A percentile compares a stretch with the other conserved stretches of the same genome.
Conservation (phyloP, 2,113 vertebrate species). For the Diphyllodes magnificus region DNA sequence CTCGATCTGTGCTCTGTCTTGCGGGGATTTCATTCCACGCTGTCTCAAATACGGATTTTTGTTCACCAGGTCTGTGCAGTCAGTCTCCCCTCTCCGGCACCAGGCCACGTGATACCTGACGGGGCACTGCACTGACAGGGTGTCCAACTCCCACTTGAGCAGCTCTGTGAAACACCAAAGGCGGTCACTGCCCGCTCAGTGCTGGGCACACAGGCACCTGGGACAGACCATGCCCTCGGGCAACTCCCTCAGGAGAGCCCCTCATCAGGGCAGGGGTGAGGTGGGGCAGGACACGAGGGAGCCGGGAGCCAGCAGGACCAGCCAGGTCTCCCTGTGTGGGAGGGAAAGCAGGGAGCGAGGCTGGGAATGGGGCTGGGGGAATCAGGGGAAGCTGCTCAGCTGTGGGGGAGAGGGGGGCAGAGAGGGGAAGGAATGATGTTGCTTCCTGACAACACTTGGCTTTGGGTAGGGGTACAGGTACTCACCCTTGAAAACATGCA, state of each 20-base stretch:
- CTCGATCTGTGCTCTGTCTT: rapidly evolving
- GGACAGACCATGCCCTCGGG: not conserved
- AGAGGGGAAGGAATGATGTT: not conserved
- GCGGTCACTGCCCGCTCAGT: rapidly evolving
- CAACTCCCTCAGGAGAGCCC: no score
- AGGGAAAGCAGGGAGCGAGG: rapidly evolving
- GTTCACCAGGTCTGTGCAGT: rapidly evolving
- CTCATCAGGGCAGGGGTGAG: not conserved
- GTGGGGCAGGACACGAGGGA: not conserved
- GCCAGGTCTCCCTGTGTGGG: not conserved
- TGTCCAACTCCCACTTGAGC: not conserved
- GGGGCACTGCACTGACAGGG: not conserved
- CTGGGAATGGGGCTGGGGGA: not conserved
- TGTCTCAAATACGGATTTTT: rapidly evolving
- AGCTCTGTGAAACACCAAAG: not conserved
- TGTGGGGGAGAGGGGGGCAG: rapidly evolving
- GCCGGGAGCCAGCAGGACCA: not conserved
- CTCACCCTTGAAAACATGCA: constrained; percentile 67
- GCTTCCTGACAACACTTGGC: not conserved
- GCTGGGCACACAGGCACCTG: not conserved
- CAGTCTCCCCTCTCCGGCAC: rapidly evolving
- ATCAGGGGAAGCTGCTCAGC: not conserved
- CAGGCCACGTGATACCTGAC: rapidly evolving
- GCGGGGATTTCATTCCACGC: rapidly evolving
- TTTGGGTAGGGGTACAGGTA: not conserved